Percentiles rank a stretch among this genome's conserved stretches.
phyloP scores from a whole-genome alignment of 2,797 vertebrate genomes.

The Paramormyrops hopkinsi region DNA sequence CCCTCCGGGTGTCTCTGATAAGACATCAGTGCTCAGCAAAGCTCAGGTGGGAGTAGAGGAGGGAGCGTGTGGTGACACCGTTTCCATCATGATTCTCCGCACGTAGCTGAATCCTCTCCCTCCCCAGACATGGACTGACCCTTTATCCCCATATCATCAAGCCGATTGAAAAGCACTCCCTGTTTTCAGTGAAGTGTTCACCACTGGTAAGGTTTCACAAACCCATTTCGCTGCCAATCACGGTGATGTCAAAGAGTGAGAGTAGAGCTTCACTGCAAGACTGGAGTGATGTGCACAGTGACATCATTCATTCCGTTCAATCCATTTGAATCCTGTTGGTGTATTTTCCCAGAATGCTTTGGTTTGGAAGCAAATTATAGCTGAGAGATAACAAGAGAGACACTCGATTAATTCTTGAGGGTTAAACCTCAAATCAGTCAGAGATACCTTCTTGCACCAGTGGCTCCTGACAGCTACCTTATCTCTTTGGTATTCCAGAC shows the following conservation, averaged over 20 bases:
- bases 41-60: neutral
- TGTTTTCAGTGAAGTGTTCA: neutral
- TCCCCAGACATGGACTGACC: neutral
- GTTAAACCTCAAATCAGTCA: neutral
- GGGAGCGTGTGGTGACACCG: neutral
- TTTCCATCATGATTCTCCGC: neutral
- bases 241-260: neutral
- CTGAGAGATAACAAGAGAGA: neutral
- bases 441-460: neutral
- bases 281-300: neutral
- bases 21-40: neutral
- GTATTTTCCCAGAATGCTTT: neutral
- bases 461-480: neutral
- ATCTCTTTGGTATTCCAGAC: neutral
- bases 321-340: neutral
- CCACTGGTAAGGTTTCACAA: neutral
- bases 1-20: constrained; percentile 20
- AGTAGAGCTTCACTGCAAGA: neutral
- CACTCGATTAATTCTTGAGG: neutral
- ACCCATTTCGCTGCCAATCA: neutral
- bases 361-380: neutral
- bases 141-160: neutral
- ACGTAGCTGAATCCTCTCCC: neutral
- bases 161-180: neutral
- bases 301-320: neutral